These are phyloP conservation scores for Umimayanthus chanpuru DNA, from an alignment of 92 coral and sea anemone genomes.

Conservation along the genomic window DNA sequence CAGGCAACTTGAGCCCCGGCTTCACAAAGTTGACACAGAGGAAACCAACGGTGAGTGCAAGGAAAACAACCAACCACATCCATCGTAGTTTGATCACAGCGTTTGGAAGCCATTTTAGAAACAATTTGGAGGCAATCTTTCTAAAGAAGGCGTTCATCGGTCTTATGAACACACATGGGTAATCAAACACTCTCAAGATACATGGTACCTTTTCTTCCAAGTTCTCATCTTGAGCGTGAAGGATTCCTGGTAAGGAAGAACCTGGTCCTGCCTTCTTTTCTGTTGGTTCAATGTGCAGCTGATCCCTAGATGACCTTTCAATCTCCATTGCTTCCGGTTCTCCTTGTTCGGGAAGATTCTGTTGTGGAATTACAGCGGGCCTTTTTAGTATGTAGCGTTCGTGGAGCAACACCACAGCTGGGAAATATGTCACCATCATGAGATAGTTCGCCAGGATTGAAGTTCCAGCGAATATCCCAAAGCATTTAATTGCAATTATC, in stretches of 20 bases:
- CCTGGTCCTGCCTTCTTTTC: neutral
- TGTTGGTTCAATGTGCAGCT: neutral
- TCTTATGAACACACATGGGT: constrained; percentile 69
- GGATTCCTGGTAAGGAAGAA: neutral
- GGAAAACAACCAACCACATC: constrained; percentile 70
- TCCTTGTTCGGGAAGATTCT: neutral
- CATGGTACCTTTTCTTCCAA: constrained; percentile 17
- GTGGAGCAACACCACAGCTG: constrained; percentile 79
- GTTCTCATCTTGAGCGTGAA: neutral
- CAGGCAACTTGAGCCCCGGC: constrained; percentile 80
- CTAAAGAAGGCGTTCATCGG: constrained; percentile 44
- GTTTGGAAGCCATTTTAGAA: constrained; percentile 74
- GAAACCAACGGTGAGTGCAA: constrained; percentile 83
- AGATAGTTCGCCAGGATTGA: constrained; percentile 82
- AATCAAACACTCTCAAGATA: constrained; percentile 62
- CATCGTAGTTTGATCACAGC: constrained; percentile 68
- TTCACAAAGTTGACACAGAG: constrained; percentile 70
- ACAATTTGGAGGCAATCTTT: constrained; percentile 60
- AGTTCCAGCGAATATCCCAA: constrained; percentile 91
- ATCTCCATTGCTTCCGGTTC: constrained; percentile 8
- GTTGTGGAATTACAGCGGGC: constrained; percentile 37
- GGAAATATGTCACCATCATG: constrained; percentile 94
- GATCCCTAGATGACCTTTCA: neutral
- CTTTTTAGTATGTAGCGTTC: constrained; percentile 77
- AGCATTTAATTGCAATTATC: constrained; percentile 83